These are phyloP conservation scores for Nephrotoma guestfalica DNA, from an alignment of 2,888 invertebrate genomes.

Conservation along the genomic window DNA sequence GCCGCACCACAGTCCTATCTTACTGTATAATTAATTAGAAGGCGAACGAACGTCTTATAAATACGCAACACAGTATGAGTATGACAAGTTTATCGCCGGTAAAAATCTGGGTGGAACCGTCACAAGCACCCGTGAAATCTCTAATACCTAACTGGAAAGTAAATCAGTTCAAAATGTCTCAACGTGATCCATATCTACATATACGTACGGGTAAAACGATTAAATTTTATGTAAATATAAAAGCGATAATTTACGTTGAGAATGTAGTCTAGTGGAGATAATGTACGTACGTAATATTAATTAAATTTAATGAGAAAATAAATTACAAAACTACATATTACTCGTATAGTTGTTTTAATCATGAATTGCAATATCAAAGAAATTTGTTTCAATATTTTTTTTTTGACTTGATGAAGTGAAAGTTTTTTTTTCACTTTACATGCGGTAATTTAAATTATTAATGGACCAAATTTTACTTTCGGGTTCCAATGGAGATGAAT, in stretches of 20 bases:
- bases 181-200: not conserved
- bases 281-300: not conserved
- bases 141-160: not conserved
- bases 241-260: not conserved
- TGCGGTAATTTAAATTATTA: not conserved
- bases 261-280: not conserved
- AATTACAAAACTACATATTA: not conserved
- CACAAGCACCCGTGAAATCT: not conserved
- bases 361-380: not conserved
- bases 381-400: not conserved
- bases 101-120: not conserved
- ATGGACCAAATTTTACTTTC: not conserved
- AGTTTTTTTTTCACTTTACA: not conserved
- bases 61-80: no score
- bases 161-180: not conserved
- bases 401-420: not conserved
- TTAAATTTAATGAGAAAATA: not conserved
- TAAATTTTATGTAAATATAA: not conserved
- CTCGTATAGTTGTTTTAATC: not conserved
- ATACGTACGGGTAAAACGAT: not conserved
- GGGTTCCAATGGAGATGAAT: not conserved
- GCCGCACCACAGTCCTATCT: not conserved
- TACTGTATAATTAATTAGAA: not conserved
- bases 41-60: not conserved
- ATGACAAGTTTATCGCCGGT: not conserved